phyloP scores from a whole-genome alignment of 2,888 invertebrate species.

The Agrotis ipsilon region DNA sequence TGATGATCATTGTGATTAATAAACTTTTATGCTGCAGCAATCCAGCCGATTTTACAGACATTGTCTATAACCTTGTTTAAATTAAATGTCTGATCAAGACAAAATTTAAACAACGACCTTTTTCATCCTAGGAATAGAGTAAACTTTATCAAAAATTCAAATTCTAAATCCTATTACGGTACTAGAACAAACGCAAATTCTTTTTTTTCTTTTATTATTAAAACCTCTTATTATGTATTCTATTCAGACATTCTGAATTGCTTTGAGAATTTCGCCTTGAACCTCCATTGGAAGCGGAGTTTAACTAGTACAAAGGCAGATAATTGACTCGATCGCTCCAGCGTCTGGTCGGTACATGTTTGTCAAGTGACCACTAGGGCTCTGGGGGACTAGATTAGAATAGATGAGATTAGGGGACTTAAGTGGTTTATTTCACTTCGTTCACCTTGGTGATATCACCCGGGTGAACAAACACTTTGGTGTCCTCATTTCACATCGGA shows the following conservation, averaged over 20 bases:
- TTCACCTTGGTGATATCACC: too few species aligned
- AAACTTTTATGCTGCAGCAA: too few species aligned
- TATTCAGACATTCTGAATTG: neutral
- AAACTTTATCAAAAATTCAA: neutral
- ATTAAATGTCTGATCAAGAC: too few species aligned
- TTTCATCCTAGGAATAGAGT: neutral
- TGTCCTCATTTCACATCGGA: too few species aligned
- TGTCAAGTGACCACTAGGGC: slow-evolving; percentile 18
- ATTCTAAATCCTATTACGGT: slow-evolving; percentile 6
- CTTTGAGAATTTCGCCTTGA: slow-evolving; percentile 17
- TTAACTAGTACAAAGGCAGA: slow-evolving; percentile 26
- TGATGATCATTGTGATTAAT: too few species aligned
- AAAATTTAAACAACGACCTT: neutral
- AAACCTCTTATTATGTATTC: neutral
- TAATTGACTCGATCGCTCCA: slow-evolving; percentile 45
- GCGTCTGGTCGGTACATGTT: slow-evolving; percentile 28
- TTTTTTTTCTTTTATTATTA: neutral
- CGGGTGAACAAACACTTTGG: too few species aligned
- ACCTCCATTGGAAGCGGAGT: slow-evolving; percentile 9
- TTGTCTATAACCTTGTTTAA: too few species aligned
- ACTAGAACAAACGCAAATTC: neutral
- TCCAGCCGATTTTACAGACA: too few species aligned
- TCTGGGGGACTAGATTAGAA: slow-evolving; percentile 26
- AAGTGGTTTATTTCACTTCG: neutral
- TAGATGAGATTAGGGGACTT: slow-evolving; percentile 22